A percentile compares a stretch with the other conserved stretches of the same genome.
Evolutionary conservation across 2,113 vertebrate species (phyloP).

Genomic region (Lasiurus cinereus): DNA sequence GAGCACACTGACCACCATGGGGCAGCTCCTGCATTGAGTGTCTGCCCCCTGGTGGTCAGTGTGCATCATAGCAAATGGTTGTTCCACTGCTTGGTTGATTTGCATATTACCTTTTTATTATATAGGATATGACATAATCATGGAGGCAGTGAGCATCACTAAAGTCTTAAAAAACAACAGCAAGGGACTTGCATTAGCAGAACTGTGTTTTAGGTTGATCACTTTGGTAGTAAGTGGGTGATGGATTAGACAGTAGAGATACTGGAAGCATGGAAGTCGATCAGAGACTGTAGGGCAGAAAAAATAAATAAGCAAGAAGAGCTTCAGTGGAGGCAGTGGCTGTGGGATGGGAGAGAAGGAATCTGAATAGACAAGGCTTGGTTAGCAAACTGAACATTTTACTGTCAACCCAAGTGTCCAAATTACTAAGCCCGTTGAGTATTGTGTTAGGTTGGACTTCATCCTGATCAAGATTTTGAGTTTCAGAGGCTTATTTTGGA

Average conservation of each 20-base stretch:
- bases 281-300: neutral
- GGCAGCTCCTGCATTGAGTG: no score
- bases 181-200: neutral
- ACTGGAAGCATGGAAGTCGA: neutral
- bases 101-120: neutral
- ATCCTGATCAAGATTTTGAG: neutral
- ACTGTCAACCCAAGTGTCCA: neutral
- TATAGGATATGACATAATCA: neutral
- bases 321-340: neutral
- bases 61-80: no score
- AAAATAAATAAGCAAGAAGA: neutral
- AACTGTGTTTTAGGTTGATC: neutral
- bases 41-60: no score
- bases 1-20: no score
- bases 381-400: neutral
- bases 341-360: neutral
- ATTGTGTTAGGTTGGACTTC: neutral
- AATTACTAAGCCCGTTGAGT: neutral
- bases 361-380: neutral
- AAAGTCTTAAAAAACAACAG: neutral
- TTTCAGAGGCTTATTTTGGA: conserved; percentile 4
- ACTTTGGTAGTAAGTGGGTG: neutral
- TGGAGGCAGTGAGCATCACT: neutral
- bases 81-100: no score
- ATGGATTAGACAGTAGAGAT: neutral